These are phyloP conservation scores for Alloplasta piceator DNA, from an alignment of 2,888 invertebrate genomes.

Conservation along the genomic window DNA sequence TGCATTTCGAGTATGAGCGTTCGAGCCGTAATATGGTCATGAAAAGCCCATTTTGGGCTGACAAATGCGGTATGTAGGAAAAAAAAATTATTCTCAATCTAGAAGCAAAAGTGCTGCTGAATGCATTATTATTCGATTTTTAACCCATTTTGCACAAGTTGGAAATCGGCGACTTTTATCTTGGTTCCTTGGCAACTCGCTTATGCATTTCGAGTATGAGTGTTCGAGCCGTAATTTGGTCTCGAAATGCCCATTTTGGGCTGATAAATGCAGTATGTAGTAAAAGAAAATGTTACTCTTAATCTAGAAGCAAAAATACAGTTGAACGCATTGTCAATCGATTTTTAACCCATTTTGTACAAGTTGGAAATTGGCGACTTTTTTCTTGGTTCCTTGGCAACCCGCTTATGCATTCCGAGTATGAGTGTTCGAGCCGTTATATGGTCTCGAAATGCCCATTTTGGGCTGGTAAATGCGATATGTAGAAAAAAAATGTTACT, in stretches of 20 bases:
- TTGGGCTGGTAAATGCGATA: conserved; percentile 18
- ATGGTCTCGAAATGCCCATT: conserved; percentile 31
- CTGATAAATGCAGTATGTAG: conserved; percentile 1
- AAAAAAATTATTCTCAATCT: conserved; percentile 1
- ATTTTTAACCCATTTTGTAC: too few relatives aligned
- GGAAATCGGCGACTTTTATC: too few relatives aligned
- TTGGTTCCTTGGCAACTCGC: conserved; percentile 19
- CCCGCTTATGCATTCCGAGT: background rate
- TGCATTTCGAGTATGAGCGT: background rate
- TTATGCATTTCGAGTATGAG: background rate
- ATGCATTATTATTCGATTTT: too few relatives aligned
- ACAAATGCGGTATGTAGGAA: conserved; percentile 5
- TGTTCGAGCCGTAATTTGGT: background rate
- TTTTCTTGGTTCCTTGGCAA: conserved; percentile 18
- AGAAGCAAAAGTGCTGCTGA: conserved; percentile 24
- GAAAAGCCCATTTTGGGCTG: conserved; percentile 30
- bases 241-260: conserved; percentile 37
- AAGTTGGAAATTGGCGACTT: too few relatives aligned
- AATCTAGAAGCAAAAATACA: conserved; percentile 12
- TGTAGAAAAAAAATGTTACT: background rate
- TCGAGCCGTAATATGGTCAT: background rate
- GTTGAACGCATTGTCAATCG: conserved; percentile 12
- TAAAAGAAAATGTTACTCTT: conserved; percentile 1
- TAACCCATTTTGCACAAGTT: too few relatives aligned
- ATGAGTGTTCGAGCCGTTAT: background rate